phyloP scores from a whole-genome alignment of 2,888 invertebrate genomes.

The Drosophila robusta region DNA sequence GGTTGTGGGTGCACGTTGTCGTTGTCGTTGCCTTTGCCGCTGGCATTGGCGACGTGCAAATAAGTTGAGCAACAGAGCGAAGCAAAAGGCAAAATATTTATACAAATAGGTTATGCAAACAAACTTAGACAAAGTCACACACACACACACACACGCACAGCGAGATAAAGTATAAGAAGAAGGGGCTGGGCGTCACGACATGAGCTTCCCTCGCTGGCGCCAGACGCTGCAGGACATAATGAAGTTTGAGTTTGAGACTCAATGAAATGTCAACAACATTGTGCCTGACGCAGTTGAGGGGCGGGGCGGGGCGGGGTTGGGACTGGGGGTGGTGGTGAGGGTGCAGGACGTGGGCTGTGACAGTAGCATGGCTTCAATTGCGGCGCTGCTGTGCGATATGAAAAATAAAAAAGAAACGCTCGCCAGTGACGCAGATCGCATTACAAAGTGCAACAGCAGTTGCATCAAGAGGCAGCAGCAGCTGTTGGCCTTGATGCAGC shows the following conservation, averaged over 20 bases:
- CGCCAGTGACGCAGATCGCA: constrained; percentile 52
- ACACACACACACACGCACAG: constrained; percentile 26
- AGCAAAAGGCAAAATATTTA: constrained; percentile 79
- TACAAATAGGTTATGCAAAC: constrained; percentile 82
- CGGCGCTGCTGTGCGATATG: constrained; percentile 17
- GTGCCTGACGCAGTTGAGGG: constrained; percentile 22
- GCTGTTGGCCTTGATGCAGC: constrained; percentile 2
- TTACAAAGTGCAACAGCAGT: constrained; percentile 52
- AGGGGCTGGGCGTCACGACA: constrained; percentile 51
- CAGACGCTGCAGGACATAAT: constrained; percentile 79
- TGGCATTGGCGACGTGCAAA: constrained; percentile 64
- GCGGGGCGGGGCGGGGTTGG: not conserved
- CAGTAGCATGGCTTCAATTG: constrained; percentile 52
- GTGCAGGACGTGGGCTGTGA: not conserved
- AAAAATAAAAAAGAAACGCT: constrained; percentile 1
- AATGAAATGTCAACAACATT: constrained; percentile 79
- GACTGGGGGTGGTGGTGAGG: not conserved
- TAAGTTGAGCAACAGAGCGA: constrained; percentile 73
- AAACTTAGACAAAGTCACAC: constrained; percentile 75
- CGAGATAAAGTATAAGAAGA: constrained; percentile 33
- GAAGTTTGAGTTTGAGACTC: constrained; percentile 80
- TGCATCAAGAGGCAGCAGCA: too few relatives aligned
- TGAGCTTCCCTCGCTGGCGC: constrained; percentile 66
- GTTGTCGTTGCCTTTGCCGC: constrained; percentile 32
- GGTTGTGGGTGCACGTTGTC: constrained; percentile 22